phyloP scores from a whole-genome alignment of 2,888 invertebrate genomes.

The Abrostola tripartita region DNA sequence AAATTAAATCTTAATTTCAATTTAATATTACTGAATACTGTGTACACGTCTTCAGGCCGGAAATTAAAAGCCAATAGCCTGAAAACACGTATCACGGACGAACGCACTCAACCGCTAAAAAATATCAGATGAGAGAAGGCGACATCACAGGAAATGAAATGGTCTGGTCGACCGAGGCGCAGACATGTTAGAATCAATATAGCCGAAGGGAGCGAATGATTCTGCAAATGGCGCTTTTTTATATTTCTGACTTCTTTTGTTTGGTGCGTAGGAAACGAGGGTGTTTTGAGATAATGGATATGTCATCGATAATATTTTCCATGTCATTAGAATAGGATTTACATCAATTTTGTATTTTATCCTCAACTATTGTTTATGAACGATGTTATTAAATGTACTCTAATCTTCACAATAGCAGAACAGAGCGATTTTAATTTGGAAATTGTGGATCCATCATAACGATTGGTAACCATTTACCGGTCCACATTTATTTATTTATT shows the following conservation, averaged over 20 bases:
- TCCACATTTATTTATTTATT: no score
- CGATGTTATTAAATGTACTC: no score
- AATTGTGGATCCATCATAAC: no score
- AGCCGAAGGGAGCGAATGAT: background rate
- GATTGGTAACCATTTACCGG: no score
- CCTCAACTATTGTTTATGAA: no score
- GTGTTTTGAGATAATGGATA: slow-evolving; percentile 2
- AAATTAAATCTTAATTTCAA: slow-evolving; percentile 2
- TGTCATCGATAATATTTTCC: background rate
- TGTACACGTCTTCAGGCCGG: slow-evolving; percentile 32
- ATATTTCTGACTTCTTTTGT: slow-evolving; percentile 3
- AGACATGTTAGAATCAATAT: slow-evolving; percentile 8
- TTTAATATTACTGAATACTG: background rate
- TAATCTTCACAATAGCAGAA: no score
- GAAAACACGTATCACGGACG: slow-evolving; percentile 50
- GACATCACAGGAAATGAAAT: slow-evolving; percentile 66
- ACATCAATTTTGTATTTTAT: no score
- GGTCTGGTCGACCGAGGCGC: slow-evolving; percentile 44
- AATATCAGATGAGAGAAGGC: slow-evolving; percentile 45
- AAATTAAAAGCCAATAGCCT: slow-evolving; percentile 60
- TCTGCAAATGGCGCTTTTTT: slow-evolving; percentile 1
- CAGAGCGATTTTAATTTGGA: no score
- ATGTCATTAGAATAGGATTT: background rate
- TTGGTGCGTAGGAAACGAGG: background rate
- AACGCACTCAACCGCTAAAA: slow-evolving; percentile 33